A percentile compares a stretch with the other conserved stretches of the same genome.
phyloP scores from a whole-genome alignment of 2,797 vertebrate genomes.

The Malacoraja senta region DNA sequence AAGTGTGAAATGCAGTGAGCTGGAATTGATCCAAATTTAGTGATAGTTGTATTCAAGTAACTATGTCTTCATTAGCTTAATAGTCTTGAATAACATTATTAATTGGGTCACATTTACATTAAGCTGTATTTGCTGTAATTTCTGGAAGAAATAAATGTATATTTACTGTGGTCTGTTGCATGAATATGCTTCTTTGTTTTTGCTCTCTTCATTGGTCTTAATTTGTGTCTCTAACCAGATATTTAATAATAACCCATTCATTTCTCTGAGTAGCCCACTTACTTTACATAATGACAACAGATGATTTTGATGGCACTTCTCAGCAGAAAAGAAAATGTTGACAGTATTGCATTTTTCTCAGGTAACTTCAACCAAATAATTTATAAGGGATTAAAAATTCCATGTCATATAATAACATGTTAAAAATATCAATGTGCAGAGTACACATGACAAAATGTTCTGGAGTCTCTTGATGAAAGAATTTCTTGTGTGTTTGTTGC shows the following conservation, averaged over 20 bases:
- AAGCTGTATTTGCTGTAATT: background rate
- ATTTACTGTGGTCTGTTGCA: too few relatives aligned
- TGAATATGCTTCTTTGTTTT: background rate
- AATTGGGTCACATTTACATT: background rate
- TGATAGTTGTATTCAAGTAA: background rate
- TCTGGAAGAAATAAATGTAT: background rate
- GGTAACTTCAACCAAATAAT: background rate
- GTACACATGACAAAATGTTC: too few relatives aligned
- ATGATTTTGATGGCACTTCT: background rate
- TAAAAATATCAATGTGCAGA: too few relatives aligned
- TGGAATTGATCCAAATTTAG: constrained; percentile 8
- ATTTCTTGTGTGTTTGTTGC: too few relatives aligned
- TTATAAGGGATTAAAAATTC: background rate
- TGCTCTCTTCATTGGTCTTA: too few relatives aligned
- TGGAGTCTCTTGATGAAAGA: too few relatives aligned
- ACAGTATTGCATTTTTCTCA: background rate
- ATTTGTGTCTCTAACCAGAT: background rate
- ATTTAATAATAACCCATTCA: background rate
- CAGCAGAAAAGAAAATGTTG: background rate
- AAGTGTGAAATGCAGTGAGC: background rate
- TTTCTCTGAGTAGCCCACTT: background rate
- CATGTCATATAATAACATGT: too few relatives aligned
- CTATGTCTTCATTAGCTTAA: background rate
- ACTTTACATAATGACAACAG: background rate
- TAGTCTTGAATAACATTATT: background rate